Conservation (phyloP, 1,140 invertebrate species). For the Ips nitidus region DNA sequence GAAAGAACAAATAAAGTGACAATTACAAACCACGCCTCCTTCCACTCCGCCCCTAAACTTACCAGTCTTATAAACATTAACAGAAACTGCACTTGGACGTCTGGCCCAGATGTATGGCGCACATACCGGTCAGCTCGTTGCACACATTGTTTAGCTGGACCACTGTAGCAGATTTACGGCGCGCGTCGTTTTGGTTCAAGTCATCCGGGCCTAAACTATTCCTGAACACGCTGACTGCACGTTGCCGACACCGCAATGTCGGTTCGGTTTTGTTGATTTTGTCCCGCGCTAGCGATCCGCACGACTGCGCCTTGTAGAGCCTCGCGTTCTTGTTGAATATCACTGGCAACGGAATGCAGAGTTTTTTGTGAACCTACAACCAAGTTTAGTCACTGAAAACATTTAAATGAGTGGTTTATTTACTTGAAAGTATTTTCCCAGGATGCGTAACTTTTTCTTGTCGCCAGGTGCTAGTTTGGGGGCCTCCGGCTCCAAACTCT, state of each 20-base stretch:
- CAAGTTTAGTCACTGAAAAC: slow-evolving; percentile 2
- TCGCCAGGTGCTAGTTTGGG: slow-evolving; percentile 25
- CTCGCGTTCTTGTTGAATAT: slow-evolving; percentile 56
- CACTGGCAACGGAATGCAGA: slow-evolving; percentile 59
- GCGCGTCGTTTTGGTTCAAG: slow-evolving; percentile 50
- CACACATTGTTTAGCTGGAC: slow-evolving; percentile 53
- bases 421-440: slow-evolving; percentile 62
- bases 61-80: slow-evolving; percentile 41
- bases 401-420: neutral
- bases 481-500: slow-evolving; percentile 11
- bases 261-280: slow-evolving; percentile 48
- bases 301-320: slow-evolving; percentile 63
- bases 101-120: slow-evolving; percentile 60
- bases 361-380: slow-evolving; percentile 58
- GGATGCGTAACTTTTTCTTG: slow-evolving; percentile 60
- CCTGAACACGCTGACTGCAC: slow-evolving; percentile 50
- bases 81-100: slow-evolving; percentile 62
- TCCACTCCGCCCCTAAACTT: too few species aligned
- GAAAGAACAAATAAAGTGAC: too few species aligned
- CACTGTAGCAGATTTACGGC: slow-evolving; percentile 43
- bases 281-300: slow-evolving; percentile 59
- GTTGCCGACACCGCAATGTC: slow-evolving; percentile 42
- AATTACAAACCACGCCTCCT: too few species aligned
- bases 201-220: slow-evolving; percentile 56
- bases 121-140: slow-evolving; percentile 55